A percentile compares a stretch with the other conserved stretches of the same genome.
Conservation (phyloP, 2,113 vertebrate species). For the Empidonax alnorum region DNA sequence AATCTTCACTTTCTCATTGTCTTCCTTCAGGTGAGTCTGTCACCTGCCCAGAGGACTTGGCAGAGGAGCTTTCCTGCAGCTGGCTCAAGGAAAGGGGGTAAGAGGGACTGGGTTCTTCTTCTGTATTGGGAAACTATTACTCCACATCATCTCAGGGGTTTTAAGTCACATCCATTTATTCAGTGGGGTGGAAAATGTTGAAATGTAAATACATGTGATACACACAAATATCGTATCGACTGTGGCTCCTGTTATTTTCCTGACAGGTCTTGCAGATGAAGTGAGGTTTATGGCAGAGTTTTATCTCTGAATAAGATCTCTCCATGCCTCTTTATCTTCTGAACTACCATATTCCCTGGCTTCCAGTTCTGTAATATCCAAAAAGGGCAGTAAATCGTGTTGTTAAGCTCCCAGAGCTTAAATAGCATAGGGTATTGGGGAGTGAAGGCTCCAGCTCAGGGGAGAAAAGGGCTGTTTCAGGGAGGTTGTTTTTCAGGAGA, state of each 20-base stretch:
- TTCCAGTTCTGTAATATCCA: neutral
- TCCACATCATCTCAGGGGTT: neutral
- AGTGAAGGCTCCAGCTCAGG: neutral
- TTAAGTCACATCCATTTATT: neutral
- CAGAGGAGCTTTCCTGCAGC: neutral
- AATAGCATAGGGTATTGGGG: neutral
- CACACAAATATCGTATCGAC: neutral
- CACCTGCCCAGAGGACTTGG: slow-evolving; percentile 12
- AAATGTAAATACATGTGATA: rapidly evolving
- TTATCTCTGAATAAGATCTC: neutral
- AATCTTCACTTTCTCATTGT: slow-evolving; percentile 54
- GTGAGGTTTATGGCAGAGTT: neutral
- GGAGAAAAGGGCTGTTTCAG: neutral
- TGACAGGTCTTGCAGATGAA: neutral
- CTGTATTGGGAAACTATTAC: neutral
- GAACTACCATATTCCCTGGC: neutral
- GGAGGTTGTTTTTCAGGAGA: neutral
- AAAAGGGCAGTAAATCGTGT: neutral
- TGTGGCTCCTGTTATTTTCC: neutral
- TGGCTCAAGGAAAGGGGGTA: neutral
- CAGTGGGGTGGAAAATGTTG: neutral
- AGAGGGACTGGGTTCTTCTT: neutral
- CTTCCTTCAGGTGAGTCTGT: neutral
- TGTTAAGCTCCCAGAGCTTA: neutral
- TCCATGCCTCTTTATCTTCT: neutral